phyloP scores from a whole-genome alignment of 1,140 invertebrate species.

The Oryzaephilus surinamensis region DNA sequence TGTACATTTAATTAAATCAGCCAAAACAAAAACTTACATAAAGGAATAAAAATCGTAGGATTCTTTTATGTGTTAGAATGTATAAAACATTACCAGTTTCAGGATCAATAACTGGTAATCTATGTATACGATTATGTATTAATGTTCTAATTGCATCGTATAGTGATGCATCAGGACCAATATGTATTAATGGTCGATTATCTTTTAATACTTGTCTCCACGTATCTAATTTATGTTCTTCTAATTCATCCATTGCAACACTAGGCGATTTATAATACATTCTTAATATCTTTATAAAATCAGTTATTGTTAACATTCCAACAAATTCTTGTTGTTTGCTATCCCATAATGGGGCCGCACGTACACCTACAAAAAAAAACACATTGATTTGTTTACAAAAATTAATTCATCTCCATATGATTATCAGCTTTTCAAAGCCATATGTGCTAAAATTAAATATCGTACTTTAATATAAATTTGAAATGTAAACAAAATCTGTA shows the following conservation, averaged over 20 bases:
- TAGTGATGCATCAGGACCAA: constrained; percentile 77
- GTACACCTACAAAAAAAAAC: constrained; percentile 56
- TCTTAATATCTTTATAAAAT: constrained; percentile 97
- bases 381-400: background rate
- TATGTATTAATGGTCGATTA: constrained; percentile 72
- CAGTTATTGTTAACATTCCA: constrained; percentile 98
- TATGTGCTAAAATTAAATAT: too few species aligned
- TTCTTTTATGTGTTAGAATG: constrained; percentile 97
- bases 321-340: constrained; percentile 81
- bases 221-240: constrained; percentile 93
- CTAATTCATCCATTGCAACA: constrained; percentile 89
- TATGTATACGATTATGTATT: constrained; percentile 90
- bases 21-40: constrained; percentile 66
- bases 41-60: constrained; percentile 94
- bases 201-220: constrained; percentile 80
- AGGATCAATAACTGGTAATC: constrained; percentile 92
- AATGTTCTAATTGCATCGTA: constrained; percentile 89
- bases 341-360: constrained; percentile 97
- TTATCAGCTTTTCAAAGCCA: background rate
- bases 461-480: too few species aligned
- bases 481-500: too few species aligned
- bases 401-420: constrained; percentile 1
- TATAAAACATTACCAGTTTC: constrained; percentile 94
- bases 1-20: constrained; percentile 1
- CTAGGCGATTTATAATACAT: constrained; percentile 94